phyloP scores from a whole-genome alignment of 2,797 vertebrate genomes.

The Momotus momota region DNA sequence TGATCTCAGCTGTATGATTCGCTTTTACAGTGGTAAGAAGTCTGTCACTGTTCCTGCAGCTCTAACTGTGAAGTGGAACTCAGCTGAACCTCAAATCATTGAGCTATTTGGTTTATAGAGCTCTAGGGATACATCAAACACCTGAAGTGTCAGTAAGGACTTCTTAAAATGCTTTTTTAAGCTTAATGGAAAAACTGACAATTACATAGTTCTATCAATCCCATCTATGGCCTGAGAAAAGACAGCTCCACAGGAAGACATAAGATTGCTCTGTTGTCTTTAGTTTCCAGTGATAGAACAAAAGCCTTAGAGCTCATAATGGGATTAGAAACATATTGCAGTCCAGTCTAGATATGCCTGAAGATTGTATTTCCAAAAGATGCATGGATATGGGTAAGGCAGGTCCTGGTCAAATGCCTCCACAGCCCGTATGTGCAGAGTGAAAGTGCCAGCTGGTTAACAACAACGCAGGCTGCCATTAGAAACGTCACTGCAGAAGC shows the following conservation, averaged over 20 bases:
- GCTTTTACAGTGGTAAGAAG: constrained; percentile 94
- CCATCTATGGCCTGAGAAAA: not conserved
- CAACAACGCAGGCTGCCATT: not conserved
- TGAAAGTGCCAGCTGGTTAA: not conserved
- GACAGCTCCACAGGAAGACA: not conserved
- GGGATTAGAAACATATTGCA: not conserved
- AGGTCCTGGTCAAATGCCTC: not conserved
- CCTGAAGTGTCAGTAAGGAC: not conserved
- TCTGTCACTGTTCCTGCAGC: not conserved
- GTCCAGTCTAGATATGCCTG: not conserved
- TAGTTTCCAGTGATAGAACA: not conserved
- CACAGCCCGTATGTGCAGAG: not conserved
- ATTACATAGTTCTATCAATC: not conserved
- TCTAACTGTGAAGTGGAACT: not conserved
- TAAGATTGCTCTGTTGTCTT: not conserved
- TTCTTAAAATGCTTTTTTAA: not conserved
- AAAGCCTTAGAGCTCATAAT: not conserved
- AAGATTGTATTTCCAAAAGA: not conserved
- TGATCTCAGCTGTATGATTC: constrained; percentile 97
- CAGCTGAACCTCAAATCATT: not conserved
- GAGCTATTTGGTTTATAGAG: not conserved
- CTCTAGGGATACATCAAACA: not conserved
- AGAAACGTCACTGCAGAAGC: not conserved
- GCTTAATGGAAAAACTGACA: not conserved
- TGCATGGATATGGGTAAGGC: not conserved